Evolutionary conservation across 2,113 vertebrate species (phyloP), one percentile per base, ranked within the genome.

Genomic region (Eclectus roratus): DNA sequence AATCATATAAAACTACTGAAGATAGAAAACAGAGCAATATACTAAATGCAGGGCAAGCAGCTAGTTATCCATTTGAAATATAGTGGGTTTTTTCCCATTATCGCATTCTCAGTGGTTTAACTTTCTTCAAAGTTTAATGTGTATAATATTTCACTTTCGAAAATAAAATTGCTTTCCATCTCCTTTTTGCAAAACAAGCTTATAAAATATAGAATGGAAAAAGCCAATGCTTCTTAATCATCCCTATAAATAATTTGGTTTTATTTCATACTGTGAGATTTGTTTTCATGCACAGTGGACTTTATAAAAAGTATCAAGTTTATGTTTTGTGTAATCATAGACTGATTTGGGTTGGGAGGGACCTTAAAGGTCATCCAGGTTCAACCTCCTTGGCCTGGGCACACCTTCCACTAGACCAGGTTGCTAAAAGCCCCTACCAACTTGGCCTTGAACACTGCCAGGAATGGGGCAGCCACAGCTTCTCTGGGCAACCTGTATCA

Each of bases 111-210:
- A 15, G 31, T 88, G 12, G 47, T 70, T 97, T 63, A 56, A 12
- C 9, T 80, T 95, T 90, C 44, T 85, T 88, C 50, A 77, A 82
- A 94, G 20, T 27, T 65, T 94, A 91, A 81, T 71, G 25, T 39
- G 39, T 71, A 16, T 19, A 84, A 71, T 78, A 92, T 79, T 92
- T 93, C 44, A 87, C 21, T 81, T 94, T 89, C 61, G 24, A 69
- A 94, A 94, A 63, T 44, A 86, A 86, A 92, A 93, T 89, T 66
- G 9, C 39, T 91, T 91, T 94, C 24, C 14, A 39, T 68, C 27
- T 85, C 46, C 37, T 72, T 9, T 90, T 90, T 88, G 29, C 13
- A 49, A 80, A 90, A 35, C 6, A 73, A 19, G 13, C 18, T 80
- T 74, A 73, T 58, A 80, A 93, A 85, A 77, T 44, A 58, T 9